A percentile compares a stretch with the other conserved stretches of the same genome.
Conservation (phyloP, 2,113 vertebrate genomes). For the Istiophorus platypterus region DNA sequence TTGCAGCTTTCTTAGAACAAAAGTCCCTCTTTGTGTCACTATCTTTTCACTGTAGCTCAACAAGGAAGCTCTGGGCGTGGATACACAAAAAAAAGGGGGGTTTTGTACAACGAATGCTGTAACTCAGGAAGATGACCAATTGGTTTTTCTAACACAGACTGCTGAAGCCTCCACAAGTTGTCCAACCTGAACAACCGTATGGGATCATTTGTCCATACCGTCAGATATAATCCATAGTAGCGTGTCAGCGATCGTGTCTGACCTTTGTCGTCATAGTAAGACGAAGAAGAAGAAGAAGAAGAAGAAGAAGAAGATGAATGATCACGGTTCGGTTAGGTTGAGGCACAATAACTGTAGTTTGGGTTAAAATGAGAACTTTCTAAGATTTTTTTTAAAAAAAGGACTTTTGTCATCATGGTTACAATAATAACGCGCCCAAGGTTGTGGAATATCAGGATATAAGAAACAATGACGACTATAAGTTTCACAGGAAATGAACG, state of each 20-base stretch:
- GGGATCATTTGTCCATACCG: not conserved
- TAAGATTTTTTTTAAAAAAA: too few relatives aligned
- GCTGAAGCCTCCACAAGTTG: too few relatives aligned
- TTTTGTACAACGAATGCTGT: not conserved
- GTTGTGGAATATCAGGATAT: too few relatives aligned
- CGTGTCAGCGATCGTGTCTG: not conserved
- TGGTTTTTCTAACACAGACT: too few relatives aligned
- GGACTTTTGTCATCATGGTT: too few relatives aligned
- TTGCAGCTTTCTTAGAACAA: not conserved
- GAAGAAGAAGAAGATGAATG: too few relatives aligned
- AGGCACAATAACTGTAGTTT: too few relatives aligned
- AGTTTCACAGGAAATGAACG: not conserved
- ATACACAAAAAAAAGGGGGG: not conserved
- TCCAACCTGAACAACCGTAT: not conserved
- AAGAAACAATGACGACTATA: not conserved
- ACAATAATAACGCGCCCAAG: not conserved
- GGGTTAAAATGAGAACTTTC: too few relatives aligned
- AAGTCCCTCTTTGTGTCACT: not conserved
- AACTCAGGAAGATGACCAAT: not conserved
- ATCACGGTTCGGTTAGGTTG: too few relatives aligned
- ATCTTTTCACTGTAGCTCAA: not conserved
- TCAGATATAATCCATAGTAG: not conserved
- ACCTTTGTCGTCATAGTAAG: not conserved
- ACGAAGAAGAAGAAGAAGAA: too few relatives aligned
- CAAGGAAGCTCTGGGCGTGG: not conserved